Base-by-base conservation (phyloP, 2,113 vertebrate species). In the Grus americana region DNA sequence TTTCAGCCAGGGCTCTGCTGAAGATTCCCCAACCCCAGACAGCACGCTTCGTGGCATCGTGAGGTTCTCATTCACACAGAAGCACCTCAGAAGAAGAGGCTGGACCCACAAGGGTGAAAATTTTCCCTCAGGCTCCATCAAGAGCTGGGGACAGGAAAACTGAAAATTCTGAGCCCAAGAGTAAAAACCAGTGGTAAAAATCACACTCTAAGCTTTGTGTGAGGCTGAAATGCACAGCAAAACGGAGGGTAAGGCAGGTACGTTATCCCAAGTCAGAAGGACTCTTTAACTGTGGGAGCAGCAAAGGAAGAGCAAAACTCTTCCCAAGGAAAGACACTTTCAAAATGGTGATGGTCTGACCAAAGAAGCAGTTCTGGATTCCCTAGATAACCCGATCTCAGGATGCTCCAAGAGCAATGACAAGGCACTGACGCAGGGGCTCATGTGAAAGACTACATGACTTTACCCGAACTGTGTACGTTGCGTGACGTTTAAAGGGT, bases 11-110 rank as follows among this genome's bases (percentile, higher is more conserved):
- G 13, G 58, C 24, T 84, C 62, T 79, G 17, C 46, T 24, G 21
- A 68, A 75, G 30, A 44, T 1, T 6, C 0, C 29, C 2, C 27
- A 74, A n/a, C 19, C 47, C 59, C 38, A 84, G 46, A 18, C 8
- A 58, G 50, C 61, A 66, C 1, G 1, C 15, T 19, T 42, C 73
- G 46, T 1, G 9, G 67, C 55, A 55, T 44, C 1, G 0, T 2
- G 23, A 68, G 26, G 54, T 2, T 68, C 44, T 59, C 8, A 0
- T 6, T 76, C 74, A 82, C 29, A 24, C 0, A 1, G 47, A 62
- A 86, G 10, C 38, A 67, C 29, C 54, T 55, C 6, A 1, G 32
- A 76, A 85, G 32, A 72, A 85, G 18, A 7, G 15, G 23, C 12
- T 70, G 65, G 13, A 89, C 4, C 14, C 40, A 59, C 0, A 1